phyloP scores from a whole-genome alignment of 2,888 invertebrate species.

The Hemaris fuciformis region DNA sequence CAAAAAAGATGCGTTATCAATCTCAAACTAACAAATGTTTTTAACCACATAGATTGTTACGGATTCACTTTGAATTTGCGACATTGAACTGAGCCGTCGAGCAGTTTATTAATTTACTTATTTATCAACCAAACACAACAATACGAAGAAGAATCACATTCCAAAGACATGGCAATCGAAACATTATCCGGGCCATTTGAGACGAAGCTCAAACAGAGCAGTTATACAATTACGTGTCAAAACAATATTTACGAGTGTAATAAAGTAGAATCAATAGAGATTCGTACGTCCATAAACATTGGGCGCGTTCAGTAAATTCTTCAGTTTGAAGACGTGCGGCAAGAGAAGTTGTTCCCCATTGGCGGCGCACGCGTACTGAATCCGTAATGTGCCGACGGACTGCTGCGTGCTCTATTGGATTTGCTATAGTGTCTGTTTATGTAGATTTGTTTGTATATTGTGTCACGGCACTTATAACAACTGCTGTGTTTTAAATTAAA shows the following conservation, averaged over 20 bases:
- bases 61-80: too few species aligned
- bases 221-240: background rate
- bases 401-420: background rate
- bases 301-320: background rate
- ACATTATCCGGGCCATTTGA: too few species aligned
- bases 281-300: background rate
- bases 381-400: slow-evolving; percentile 24
- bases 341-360: slow-evolving; percentile 27
- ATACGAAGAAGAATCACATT: too few species aligned
- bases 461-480: background rate
- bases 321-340: slow-evolving; percentile 4
- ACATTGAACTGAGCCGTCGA: too few species aligned
- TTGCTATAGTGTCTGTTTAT: background rate
- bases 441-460: background rate
- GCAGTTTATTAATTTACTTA: too few species aligned
- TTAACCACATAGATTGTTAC: too few species aligned
- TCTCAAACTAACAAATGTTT: too few species aligned
- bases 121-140: too few species aligned
- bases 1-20: too few species aligned
- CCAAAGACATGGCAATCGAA: too few species aligned
- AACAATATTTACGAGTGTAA: background rate
- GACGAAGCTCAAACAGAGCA: too few species aligned
- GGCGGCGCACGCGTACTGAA: slow-evolving; percentile 25
- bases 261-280: background rate
- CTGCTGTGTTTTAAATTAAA: background rate